phyloP scores from a whole-genome alignment of 2,797 vertebrate genomes.

The Malacoraja senta region DNA sequence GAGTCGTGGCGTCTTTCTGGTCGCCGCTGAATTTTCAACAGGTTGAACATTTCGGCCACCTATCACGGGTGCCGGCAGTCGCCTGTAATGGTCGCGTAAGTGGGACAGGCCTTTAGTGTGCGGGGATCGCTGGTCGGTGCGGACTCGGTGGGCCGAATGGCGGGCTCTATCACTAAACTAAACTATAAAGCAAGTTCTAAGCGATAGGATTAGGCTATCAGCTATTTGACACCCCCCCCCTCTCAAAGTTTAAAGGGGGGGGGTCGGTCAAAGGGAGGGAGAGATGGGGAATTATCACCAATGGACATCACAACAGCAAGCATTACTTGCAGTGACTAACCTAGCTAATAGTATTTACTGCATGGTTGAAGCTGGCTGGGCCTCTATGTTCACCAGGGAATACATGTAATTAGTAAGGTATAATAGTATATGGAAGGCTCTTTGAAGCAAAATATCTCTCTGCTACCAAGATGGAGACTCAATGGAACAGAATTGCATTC shows the following conservation, averaged over 20 bases:
- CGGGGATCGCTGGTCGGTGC: too few species aligned
- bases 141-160: too few species aligned
- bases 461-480: neutral
- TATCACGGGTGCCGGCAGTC: too few species aligned
- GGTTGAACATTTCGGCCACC: too few species aligned
- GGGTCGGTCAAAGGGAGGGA: neutral
- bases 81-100: too few species aligned
- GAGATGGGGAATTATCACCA: neutral
- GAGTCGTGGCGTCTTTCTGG: too few species aligned
- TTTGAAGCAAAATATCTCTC: slow-evolving; percentile 19
- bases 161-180: too few species aligned
- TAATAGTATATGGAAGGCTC: slow-evolving; percentile 35
- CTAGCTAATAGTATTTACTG: slow-evolving; percentile 36
- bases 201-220: too few species aligned
- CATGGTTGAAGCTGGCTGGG: neutral
- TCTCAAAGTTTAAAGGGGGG: neutral
- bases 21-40: too few species aligned
- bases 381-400: slow-evolving; percentile 9
- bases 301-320: neutral
- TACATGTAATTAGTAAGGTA: slow-evolving; percentile 34
- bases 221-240: too few species aligned
- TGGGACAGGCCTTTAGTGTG: too few species aligned
- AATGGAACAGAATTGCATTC: neutral
- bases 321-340: neutral
- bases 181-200: too few species aligned